Conservation (phyloP, 2,113 vertebrate species). For the Trinectes maculatus region DNA sequence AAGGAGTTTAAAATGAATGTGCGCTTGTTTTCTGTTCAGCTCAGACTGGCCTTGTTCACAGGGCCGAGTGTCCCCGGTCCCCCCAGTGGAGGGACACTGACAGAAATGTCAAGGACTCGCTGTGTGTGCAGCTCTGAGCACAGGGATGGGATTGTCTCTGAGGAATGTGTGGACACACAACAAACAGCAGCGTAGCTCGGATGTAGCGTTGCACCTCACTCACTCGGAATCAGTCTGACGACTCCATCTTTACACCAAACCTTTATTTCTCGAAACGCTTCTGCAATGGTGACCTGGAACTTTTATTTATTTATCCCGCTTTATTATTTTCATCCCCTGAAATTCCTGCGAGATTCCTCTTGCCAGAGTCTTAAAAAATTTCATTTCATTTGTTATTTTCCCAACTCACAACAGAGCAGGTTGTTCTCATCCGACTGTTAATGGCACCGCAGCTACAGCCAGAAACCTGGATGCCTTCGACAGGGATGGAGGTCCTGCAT, state of each 20-base stretch:
- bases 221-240: background rate
- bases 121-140: conserved; percentile 35
- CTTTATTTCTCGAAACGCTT: too few relatives aligned
- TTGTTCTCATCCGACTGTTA: conserved; percentile 47
- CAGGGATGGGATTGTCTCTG: conserved; percentile 65
- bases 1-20: conserved; percentile 26
- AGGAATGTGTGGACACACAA: conserved; percentile 60
- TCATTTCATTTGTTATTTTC: background rate
- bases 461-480: conserved; percentile 18
- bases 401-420: background rate
- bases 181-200: conserved; percentile 42
- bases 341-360: conserved; percentile 7
- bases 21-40: conserved; percentile 37
- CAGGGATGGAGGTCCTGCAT: background rate
- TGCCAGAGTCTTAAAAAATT: conserved; percentile 20
- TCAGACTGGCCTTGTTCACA: conserved; percentile 41
- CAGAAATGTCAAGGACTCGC: conserved; percentile 68
- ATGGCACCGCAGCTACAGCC: conserved; percentile 36
- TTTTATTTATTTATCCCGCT: background rate
- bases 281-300: background rate
- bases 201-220: conserved; percentile 29
- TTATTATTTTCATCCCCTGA: conserved; percentile 27
- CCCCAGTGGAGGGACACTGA: conserved; percentile 21
- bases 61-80: conserved; percentile 41
- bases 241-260: too few relatives aligned